Conservation (phyloP, 2,888 invertebrate genomes). For the Sarcophaga rosellei region DNA sequence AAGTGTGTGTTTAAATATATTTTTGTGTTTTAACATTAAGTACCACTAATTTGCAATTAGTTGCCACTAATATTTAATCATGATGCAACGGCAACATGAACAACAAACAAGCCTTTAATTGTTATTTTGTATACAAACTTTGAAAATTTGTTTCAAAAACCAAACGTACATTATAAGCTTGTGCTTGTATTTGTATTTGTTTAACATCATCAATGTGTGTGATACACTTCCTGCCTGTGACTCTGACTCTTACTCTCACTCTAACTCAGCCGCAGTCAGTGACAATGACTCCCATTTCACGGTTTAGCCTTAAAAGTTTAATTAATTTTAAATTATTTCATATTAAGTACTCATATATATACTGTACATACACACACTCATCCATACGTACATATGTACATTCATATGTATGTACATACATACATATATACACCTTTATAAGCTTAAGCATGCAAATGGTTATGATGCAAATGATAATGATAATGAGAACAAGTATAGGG, state of each 20-base stretch:
- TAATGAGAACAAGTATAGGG: too few species aligned
- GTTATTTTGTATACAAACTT: constrained; percentile 33
- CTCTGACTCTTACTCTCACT: too few species aligned
- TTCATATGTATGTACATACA: not conserved
- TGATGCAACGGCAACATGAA: constrained; percentile 32
- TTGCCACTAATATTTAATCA: constrained; percentile 54
- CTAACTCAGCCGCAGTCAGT: too few species aligned
- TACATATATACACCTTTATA: not conserved
- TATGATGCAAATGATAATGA: too few species aligned
- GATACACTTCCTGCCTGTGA: too few species aligned
- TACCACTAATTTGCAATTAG: constrained; percentile 51
- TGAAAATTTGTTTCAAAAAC: not conserved
- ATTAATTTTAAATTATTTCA: too few species aligned
- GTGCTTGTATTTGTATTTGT: too few species aligned
- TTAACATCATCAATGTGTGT: too few species aligned
- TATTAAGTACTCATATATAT: too few species aligned
- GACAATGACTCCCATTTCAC: too few species aligned
- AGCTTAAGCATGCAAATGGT: not conserved
- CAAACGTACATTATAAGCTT: not conserved
- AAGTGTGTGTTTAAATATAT: not conserved
- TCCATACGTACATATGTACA: not conserved
- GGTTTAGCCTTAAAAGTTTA: too few species aligned
- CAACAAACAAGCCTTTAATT: constrained; percentile 2
- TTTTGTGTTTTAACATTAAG: not conserved
- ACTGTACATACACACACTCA: too few species aligned